Percentiles rank a stretch among this genome's conserved stretches.
phyloP scores from a whole-genome alignment of 2,113 vertebrate species.

The Paramormyrops kingsleyae region DNA sequence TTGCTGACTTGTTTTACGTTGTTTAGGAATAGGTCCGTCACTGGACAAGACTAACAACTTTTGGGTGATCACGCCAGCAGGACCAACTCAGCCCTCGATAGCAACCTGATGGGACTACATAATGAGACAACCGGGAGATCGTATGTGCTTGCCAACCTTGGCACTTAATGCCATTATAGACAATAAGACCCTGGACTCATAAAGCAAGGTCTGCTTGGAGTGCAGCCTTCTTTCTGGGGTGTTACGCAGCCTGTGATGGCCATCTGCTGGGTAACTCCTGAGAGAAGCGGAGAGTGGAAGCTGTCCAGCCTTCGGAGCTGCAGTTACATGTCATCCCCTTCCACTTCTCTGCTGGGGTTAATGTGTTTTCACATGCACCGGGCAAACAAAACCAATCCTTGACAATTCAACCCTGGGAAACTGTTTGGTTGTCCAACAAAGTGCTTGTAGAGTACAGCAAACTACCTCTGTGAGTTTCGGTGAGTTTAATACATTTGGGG shows the following conservation, averaged over 20 bases:
- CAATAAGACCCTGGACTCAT: neutral
- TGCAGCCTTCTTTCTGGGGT: neutral
- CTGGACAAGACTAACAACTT: neutral
- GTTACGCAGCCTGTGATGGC: neutral
- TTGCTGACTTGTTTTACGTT: neutral
- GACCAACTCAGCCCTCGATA: neutral
- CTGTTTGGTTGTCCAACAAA: neutral
- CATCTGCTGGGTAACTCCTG: neutral
- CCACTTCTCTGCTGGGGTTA: neutral
- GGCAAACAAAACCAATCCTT: neutral
- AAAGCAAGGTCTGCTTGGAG: neutral
- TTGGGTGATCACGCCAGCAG: neutral
- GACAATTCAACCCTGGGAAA: neutral
- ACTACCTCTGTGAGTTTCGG: neutral
- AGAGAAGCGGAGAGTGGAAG: neutral
- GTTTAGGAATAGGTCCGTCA: neutral
- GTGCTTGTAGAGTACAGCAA: neutral
- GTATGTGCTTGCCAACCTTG: neutral
- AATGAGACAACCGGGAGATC: neutral
- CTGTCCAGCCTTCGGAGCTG: neutral
- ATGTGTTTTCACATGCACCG: neutral
- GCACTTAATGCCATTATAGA: neutral
- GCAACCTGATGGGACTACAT: neutral
- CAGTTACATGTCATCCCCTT: neutral
- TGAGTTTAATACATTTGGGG: neutral